Conservation (phyloP, 1,140 invertebrate genomes). For the Diorhabda sublineata region DNA sequence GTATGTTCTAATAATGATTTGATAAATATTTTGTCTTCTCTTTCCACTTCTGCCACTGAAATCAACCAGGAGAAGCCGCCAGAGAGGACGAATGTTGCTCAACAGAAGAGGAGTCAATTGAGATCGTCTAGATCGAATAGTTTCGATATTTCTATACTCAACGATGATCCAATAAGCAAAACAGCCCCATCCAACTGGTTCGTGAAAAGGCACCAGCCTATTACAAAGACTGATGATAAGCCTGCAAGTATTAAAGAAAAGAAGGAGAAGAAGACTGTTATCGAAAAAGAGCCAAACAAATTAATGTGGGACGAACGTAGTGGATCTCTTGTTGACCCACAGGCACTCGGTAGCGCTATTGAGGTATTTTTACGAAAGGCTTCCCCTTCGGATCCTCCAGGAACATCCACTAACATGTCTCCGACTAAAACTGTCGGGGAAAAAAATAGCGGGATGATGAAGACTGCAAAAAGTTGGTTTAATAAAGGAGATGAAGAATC, state of each 20-base stretch:
- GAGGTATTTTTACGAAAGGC: slow-evolving; percentile 67
- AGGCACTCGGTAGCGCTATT: slow-evolving; percentile 73
- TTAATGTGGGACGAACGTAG: slow-evolving; percentile 68
- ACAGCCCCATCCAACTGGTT: slow-evolving; percentile 65
- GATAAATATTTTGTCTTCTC: slow-evolving; percentile 69
- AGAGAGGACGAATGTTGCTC: slow-evolving; percentile 30
- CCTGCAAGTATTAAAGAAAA: slow-evolving; percentile 48
- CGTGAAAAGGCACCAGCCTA: slow-evolving; percentile 65
- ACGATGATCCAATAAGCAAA: slow-evolving; percentile 44
- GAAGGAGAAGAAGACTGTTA: slow-evolving; percentile 53
- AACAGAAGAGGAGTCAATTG: slow-evolving; percentile 31
- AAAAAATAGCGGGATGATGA: slow-evolving; percentile 33
- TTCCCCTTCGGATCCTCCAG: slow-evolving; percentile 46
- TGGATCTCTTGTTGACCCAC: slow-evolving; percentile 72
- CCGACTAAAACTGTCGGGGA: slow-evolving; percentile 42
- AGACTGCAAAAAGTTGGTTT: slow-evolving; percentile 50
- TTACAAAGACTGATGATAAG: slow-evolving; percentile 29
- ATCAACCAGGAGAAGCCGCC: slow-evolving; percentile 56
- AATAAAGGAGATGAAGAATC: slow-evolving; percentile 57
- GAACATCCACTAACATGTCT: slow-evolving; percentile 37
- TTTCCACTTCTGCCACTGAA: slow-evolving; percentile 75
- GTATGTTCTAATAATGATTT: slow-evolving; percentile 77
- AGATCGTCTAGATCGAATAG: slow-evolving; percentile 57
- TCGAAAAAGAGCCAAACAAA: slow-evolving; percentile 46
- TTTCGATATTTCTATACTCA: slow-evolving; percentile 71